Evolutionary conservation across 2,113 vertebrate genomes (phyloP).

Genomic region (Meles meles): DNA sequence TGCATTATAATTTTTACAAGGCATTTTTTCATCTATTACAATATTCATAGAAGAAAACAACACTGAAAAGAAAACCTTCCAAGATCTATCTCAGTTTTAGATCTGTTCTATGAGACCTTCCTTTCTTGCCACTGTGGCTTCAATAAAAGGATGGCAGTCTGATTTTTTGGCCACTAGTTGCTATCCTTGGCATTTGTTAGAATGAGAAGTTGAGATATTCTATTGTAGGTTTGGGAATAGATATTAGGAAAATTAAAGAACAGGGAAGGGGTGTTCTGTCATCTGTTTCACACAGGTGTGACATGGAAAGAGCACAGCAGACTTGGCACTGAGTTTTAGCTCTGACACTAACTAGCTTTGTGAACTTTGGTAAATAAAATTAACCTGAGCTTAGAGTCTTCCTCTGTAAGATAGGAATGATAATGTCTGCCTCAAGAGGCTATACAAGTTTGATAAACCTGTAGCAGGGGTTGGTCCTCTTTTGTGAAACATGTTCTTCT

Average conservation of each 20-base stretch:
- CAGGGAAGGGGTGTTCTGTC: neutral
- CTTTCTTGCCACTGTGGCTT: neutral
- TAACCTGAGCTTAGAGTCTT: neutral
- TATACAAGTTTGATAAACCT: neutral
- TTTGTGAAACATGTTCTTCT: neutral
- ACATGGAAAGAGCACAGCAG: neutral
- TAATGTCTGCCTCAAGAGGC: neutral
- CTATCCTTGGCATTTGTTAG: constrained; percentile 31
- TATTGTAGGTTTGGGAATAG: neutral
- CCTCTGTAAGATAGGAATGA: neutral
- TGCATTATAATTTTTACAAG: neutral
- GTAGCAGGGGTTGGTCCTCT: neutral
- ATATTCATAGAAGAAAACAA: neutral
- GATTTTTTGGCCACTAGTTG: neutral
- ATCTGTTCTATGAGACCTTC: neutral
- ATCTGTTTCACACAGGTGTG: constrained; percentile 30
- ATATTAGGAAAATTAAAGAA: neutral
- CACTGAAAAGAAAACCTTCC: neutral
- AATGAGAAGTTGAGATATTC: constrained; percentile 33
- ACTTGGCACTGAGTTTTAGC: constrained; percentile 13
- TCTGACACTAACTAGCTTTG: neutral
- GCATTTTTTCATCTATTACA: neutral
- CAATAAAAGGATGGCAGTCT: neutral
- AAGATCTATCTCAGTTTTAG: neutral
- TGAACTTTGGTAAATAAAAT: neutral